A percentile compares a stretch with the other conserved stretches of the same genome.
Evolutionary conservation across 2,888 invertebrate species (phyloP).

Genomic region (Spilarctia lutea): DNA sequence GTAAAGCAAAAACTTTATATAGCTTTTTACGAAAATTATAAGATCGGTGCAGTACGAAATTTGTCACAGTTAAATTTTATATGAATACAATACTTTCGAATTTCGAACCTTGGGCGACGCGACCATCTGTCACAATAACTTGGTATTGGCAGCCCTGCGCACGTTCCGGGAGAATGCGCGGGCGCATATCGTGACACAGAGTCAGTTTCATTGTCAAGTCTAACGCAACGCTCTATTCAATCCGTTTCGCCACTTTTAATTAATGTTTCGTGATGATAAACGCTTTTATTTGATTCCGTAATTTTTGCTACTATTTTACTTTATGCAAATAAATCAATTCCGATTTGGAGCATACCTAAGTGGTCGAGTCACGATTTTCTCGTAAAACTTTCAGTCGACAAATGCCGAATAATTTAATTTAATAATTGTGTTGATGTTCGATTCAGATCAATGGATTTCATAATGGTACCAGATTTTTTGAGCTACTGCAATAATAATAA

Average conservation of each 20-base stretch:
- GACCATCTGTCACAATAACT: no score
- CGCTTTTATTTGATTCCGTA: constrained; percentile 42
- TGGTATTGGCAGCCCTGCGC: constrained; percentile 22
- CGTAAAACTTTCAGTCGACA: constrained; percentile 2
- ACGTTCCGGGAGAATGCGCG: constrained; percentile 32
- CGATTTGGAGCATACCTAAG: constrained; percentile 34
- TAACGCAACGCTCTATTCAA: constrained; percentile 56
- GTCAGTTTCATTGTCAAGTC: constrained; percentile 66
- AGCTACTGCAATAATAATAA: no score
- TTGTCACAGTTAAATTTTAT: no score
- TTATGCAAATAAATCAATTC: constrained; percentile 43
- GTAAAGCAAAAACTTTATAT: no score
- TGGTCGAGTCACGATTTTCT: constrained; percentile 33
- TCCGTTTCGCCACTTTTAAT: constrained; percentile 58
- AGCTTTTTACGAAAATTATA: no score
- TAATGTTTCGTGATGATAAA: constrained; percentile 51
- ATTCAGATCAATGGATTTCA: not conserved
- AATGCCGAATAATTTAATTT: not conserved
- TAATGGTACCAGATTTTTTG: no score
- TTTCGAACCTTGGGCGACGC: no score
- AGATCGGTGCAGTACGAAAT: no score
- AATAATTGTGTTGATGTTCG: not conserved
- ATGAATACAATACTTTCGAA: no score
- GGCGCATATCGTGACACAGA: constrained; percentile 50
- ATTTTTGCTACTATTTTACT: constrained; percentile 45